These are phyloP conservation scores for Clytia hemisphaerica DNA, from an alignment of 30 jellyfish, hydroid and myxozoan genomes.

Conservation along the genomic window DNA sequence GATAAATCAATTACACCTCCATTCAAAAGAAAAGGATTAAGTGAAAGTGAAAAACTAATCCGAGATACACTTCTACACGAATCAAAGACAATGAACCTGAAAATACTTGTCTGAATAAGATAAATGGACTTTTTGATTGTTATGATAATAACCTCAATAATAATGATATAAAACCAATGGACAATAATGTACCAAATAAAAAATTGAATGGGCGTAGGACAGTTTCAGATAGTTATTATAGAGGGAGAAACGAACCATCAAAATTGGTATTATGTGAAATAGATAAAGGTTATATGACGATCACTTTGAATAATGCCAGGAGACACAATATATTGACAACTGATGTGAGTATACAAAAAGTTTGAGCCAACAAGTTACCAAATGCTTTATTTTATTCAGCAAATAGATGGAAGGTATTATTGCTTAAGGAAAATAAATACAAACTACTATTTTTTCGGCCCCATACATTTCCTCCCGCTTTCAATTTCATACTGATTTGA, in stretches of 20 bases:
- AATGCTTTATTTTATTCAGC: no score
- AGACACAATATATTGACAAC: conserved; percentile 57
- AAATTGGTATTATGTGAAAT: conserved; percentile 42
- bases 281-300: conserved; percentile 41
- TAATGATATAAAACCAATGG: conserved; percentile 13
- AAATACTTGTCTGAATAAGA: conserved; percentile 26
- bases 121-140: conserved; percentile 50
- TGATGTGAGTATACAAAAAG: no score
- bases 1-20: not conserved
- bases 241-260: conserved; percentile 45
- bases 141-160: conserved; percentile 24
- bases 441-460: no score
- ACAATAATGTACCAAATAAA: conserved; percentile 26
- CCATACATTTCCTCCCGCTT: no score
- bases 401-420: no score
- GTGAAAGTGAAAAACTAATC: conserved; percentile 72
- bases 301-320: conserved; percentile 57
- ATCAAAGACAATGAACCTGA: conserved; percentile 68
- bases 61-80: conserved; percentile 84
- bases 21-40: conserved; percentile 11
- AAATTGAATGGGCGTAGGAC: conserved; percentile 25
- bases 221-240: not conserved
- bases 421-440: no score
- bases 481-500: no score
- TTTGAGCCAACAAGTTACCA: no score